Evolutionary conservation across 2,113 vertebrate genomes (phyloP).

Genomic region (Actenoides hombroni): DNA sequence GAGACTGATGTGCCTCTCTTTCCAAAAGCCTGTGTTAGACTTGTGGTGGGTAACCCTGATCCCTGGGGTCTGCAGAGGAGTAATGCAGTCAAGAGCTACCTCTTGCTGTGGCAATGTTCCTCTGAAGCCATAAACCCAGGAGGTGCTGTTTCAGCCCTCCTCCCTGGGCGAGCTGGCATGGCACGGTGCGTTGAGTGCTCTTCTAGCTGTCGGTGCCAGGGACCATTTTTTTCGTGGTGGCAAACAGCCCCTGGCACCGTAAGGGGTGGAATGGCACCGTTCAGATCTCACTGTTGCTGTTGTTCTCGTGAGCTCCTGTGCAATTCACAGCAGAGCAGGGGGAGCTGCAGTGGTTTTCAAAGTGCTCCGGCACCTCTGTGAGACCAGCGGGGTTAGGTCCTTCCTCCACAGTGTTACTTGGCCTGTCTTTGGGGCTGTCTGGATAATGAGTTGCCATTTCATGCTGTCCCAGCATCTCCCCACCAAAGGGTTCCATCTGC

Average conservation of each 20-base stretch:
- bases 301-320: not conserved
- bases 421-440: not conserved
- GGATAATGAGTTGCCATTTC: accelerated
- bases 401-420: not conserved
- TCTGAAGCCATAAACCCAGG: not conserved
- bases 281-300: not conserved
- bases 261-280: not conserved
- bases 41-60: not conserved
- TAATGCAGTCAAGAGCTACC: not conserved
- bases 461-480: not conserved
- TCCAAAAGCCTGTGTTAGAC: not conserved
- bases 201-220: not conserved
- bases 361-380: not conserved
- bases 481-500: not conserved
- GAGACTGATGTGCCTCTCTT: not conserved
- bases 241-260: not conserved
- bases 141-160: not conserved
- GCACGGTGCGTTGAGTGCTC: not conserved
- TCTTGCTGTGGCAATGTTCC: not conserved
- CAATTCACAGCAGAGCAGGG: not conserved
- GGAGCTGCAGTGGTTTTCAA: not conserved
- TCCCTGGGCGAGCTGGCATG: not conserved
- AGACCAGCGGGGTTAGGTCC: accelerated
- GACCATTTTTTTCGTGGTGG: not conserved
- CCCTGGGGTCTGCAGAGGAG: not conserved